Evolutionary conservation across 2,113 vertebrate species (phyloP), one percentile per base, ranked within the genome.

Genomic region (Etheostoma spectabile): DNA sequence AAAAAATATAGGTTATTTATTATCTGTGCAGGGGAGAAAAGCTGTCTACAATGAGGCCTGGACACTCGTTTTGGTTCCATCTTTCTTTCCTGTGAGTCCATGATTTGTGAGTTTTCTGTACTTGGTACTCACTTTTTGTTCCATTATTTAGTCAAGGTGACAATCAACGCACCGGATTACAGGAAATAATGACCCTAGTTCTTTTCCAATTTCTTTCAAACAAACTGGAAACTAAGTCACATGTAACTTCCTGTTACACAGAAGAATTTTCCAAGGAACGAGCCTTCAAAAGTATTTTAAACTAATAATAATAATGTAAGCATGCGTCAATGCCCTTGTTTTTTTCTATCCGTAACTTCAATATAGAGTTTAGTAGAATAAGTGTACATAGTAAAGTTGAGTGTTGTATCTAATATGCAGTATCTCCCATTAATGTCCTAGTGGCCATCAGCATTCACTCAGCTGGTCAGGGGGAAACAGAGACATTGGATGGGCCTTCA

Each of bases 391-490:
- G 74, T 69, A 12, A n/a, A 15, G 68, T 14, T 24, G 42, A 27
- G 27, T 35, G 49, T 15, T 30, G 6, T 22, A 3, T 48, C 7
- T 60, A 55, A 80, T 56, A 72, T 79, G 77, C 78, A 4, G 35
- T 11, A 42, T 80, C 64, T 72, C 69, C 77, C 63, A 84, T 74
- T 65, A 76, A 71, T 61, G 81, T 87, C 87, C 80, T 87, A 74
- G 69, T 63, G 84, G 87, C 87, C 90, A 88, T 93, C 91, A 92
- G 18, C 88, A 88, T 91, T 89, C 88, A 88, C 90, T 89, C 90
- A 88, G 91, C 87, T 59, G 78, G 73, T 63, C 84, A 79, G 65
- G 49, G 70, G 67, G 77, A 90, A 83, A 74, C 80, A 74, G 86
- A 87, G 88, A 88, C 91, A 86, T 2, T 49, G 85, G 79, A 74